Evolutionary conservation across 2,888 invertebrate genomes (phyloP), one percentile per base, ranked within the genome.

Genomic region (Creontiades dilutus): DNA sequence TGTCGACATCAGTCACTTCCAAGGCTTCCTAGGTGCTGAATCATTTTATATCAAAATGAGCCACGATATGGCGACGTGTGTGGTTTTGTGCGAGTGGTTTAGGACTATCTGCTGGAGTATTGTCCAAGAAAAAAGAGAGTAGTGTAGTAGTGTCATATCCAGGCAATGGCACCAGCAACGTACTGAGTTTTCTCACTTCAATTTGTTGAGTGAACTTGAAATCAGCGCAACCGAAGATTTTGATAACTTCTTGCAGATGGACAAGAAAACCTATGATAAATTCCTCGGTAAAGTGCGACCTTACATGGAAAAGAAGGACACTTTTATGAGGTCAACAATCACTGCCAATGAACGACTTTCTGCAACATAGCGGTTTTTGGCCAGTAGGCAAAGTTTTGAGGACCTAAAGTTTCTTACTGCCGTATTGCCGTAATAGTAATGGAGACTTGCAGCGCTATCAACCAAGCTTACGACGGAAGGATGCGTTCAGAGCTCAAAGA

Each of bases 171-270:
- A n/a, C n/a, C n/a, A n/a, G n/a, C n/a, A n/a, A n/a, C n/a, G n/a
- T n/a, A n/a, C n/a, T n/a, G n/a, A n/a, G n/a, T n/a, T n/a, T n/a
- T n/a, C n/a, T n/a, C n/a, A n/a, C n/a, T n/a, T n/a, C n/a, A 57
- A 68, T 86, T 68, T 68, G 68, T 68, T 68, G 68, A 68, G 68
- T 9, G 68, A 68, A 68, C 68, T 68, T 68, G 11, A 12, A 68
- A n/a, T n/a, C 11, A n/a, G 16, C 16, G 23, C 11, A 23, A 9
- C 9, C 9, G 68, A 68, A 68, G 16, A 68, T 16, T n/a, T 68
- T n/a, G n/a, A n/a, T n/a, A n/a, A n/a, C n/a, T n/a, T n/a, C n/a
- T n/a, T n/a, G n/a, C n/a, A n/a, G n/a, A n/a, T n/a, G n/a, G n/a
- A n/a, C n/a, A n/a, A n/a, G n/a, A n/a, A n/a, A n/a, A n/a, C n/a